Evolutionary conservation across 2,888 invertebrate genomes (phyloP).

Genomic region (Conistra vaccinii): DNA sequence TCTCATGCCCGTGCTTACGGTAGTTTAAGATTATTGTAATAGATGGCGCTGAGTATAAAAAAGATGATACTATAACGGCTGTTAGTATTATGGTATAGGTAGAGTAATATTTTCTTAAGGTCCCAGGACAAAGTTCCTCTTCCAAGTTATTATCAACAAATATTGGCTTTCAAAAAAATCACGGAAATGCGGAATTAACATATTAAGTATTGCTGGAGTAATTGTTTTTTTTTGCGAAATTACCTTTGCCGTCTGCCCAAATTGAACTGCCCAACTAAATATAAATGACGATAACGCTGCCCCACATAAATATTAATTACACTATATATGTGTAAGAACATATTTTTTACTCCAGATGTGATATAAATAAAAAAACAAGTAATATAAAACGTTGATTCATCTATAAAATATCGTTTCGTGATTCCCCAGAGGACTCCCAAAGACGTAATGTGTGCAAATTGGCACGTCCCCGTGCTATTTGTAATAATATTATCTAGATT

Average conservation of each 20-base stretch:
- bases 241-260: neutral
- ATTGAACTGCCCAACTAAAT: neutral
- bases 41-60: constrained; percentile 28
- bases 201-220: neutral
- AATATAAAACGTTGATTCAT: constrained; percentile 50
- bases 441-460: constrained; percentile 71
- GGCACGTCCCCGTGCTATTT: constrained; percentile 55
- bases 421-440: constrained; percentile 41
- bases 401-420: constrained; percentile 36
- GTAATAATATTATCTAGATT: constrained; percentile 58
- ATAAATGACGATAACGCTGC: neutral
- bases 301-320: constrained; percentile 1
- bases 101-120: neutral
- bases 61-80: neutral
- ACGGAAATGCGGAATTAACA: neutral
- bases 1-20: neutral
- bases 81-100: neutral
- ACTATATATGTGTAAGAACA: neutral
- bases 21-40: constrained; percentile 4
- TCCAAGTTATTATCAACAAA: neutral
- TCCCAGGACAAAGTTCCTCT: neutral
- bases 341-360: constrained; percentile 1
- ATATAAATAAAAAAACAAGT: constrained; percentile 4
- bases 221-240: neutral
- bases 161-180: neutral